Evolutionary conservation across 2,113 vertebrate species (phyloP).

Genomic region (Myotis davidii): DNA sequence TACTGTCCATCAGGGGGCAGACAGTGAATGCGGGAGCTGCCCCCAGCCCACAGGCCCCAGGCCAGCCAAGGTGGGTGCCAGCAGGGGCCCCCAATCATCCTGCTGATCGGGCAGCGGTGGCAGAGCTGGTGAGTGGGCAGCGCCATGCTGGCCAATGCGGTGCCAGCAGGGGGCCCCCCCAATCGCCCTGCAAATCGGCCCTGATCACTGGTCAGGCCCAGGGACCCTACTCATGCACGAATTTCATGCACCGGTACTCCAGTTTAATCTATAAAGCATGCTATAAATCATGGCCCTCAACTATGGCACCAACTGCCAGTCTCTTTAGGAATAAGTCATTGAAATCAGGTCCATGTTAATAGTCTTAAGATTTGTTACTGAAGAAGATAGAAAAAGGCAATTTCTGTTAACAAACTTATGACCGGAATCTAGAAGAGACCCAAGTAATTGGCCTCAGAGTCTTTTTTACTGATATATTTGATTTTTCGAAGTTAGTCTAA

Average conservation of each 20-base stretch:
- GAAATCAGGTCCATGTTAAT: slow-evolving; percentile 4
- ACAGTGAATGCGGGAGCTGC: too few relatives aligned
- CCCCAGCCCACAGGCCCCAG: too few relatives aligned
- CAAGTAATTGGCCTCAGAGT: background rate
- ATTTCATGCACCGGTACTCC: too few relatives aligned
- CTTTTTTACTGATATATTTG: slow-evolving; percentile 27
- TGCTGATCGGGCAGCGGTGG: rapidly evolving
- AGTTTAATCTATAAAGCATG: background rate
- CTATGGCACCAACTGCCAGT: background rate
- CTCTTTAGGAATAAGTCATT: background rate
- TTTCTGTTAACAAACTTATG: slow-evolving; percentile 44
- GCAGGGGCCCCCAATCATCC: too few relatives aligned
- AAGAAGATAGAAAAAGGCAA: background rate
- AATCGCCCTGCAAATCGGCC: too few relatives aligned
- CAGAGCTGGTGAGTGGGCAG: too few relatives aligned
- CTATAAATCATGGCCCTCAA: background rate
- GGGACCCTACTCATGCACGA: too few relatives aligned
- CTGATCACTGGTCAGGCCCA: too few relatives aligned
- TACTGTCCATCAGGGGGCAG: too few relatives aligned
- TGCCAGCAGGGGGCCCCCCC: too few relatives aligned
- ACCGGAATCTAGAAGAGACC: background rate
- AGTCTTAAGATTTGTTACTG: slow-evolving; percentile 23
- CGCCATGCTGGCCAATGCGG: too few relatives aligned
- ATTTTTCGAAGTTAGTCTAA: slow-evolving; percentile 32
- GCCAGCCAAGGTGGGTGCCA: too few relatives aligned